Evolutionary conservation across 1,140 invertebrate genomes (phyloP).

Genomic region (Pollicipes pollicipes): DNA sequence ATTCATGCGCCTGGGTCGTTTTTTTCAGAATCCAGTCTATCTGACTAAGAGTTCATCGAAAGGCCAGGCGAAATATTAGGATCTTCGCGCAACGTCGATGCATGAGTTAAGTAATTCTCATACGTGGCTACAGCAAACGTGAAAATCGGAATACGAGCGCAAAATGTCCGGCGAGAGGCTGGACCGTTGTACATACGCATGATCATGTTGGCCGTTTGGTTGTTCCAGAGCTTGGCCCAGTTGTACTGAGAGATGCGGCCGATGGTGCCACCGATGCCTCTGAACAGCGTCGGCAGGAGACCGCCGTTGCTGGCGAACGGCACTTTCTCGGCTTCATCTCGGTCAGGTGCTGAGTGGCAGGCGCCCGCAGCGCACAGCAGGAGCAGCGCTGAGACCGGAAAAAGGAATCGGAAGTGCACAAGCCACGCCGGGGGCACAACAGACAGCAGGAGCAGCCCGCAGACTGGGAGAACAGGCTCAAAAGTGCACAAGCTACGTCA

Average conservation of each 20-base stretch:
- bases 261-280: not conserved
- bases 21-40: not conserved
- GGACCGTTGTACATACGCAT: not conserved
- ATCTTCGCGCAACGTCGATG: too few species aligned
- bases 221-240: not conserved
- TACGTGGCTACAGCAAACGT: not conserved
- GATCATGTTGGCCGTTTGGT: conserved; percentile 1
- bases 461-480: too few species aligned
- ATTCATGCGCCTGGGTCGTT: not conserved
- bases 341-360: too few species aligned
- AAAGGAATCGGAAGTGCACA: too few species aligned
- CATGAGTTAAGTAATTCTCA: too few species aligned
- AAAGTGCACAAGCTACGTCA: too few species aligned
- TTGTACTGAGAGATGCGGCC: not conserved
- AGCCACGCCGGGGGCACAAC: too few species aligned
- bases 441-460: too few species aligned
- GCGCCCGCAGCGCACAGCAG: too few species aligned
- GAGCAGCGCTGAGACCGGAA: too few species aligned
- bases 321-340: too few species aligned
- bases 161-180: not conserved
- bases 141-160: not conserved
- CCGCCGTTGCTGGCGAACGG: not conserved
- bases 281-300: not conserved
- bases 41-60: not conserved
- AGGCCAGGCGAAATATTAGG: too few species aligned